Evolutionary conservation across 1,140 invertebrate genomes (phyloP).

Genomic region (Cepaea nemoralis): DNA sequence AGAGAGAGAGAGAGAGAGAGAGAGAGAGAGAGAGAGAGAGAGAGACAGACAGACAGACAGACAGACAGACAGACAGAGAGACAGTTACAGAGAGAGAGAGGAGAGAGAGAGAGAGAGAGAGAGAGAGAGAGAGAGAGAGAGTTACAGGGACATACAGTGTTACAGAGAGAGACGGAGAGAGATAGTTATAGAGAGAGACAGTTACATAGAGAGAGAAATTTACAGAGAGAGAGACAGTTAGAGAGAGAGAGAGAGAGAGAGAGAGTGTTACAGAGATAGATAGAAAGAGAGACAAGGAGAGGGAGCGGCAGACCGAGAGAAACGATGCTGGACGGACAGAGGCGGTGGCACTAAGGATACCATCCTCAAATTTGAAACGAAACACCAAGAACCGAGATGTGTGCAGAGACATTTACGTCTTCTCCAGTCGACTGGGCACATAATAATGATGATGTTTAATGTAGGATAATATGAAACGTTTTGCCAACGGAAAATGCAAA

Average conservation of each 20-base stretch:
- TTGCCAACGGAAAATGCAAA: no score
- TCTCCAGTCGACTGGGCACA: no score
- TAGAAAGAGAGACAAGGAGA: not conserved
- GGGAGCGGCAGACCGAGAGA: not conserved
- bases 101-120: not conserved
- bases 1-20: constrained; percentile 12
- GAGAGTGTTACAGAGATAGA: constrained; percentile 7
- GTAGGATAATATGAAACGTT: no score
- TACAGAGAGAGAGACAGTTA: constrained; percentile 10
- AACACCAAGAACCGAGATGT: no score
- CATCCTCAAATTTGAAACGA: no score
- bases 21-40: not conserved
- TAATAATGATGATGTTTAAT: no score
- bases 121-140: not conserved
- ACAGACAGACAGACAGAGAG: not conserved
- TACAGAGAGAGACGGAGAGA: constrained; percentile 3
- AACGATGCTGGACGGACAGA: constrained; percentile 14
- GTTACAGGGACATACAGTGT: not conserved
- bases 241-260: constrained; percentile 30
- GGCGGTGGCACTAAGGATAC: no score
- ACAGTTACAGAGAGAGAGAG: not conserved
- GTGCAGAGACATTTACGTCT: no score
- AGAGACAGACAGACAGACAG: not conserved
- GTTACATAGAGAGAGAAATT: constrained; percentile 30
- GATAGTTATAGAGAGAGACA: not conserved